These are phyloP conservation scores for Nesidiocoris tenuis DNA, from an alignment of 2,888 invertebrate genomes.

Conservation along the genomic window DNA sequence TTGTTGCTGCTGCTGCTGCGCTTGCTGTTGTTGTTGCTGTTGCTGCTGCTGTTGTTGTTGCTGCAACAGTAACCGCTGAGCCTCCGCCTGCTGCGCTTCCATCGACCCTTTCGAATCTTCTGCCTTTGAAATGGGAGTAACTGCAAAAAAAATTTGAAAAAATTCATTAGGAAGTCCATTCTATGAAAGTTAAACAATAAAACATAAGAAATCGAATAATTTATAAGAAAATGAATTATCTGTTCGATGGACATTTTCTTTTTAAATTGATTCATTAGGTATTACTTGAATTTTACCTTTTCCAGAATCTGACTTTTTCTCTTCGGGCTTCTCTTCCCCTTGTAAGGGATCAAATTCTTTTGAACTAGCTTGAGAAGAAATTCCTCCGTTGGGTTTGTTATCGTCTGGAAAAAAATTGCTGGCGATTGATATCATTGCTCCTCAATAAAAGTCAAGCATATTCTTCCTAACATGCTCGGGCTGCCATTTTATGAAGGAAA, in stretches of 20 bases:
- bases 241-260: too few relatives aligned
- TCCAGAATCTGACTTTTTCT: slow-evolving; percentile 46
- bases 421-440: not conserved
- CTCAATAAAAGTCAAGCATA: not conserved
- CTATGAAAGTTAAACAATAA: too few relatives aligned
- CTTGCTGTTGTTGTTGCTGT: slow-evolving; percentile 43
- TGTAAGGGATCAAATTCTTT: slow-evolving; percentile 64
- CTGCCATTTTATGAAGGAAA: too few relatives aligned
- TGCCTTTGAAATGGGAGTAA: slow-evolving; percentile 43
- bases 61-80: slow-evolving; percentile 44
- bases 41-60: slow-evolving; percentile 25
- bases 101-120: slow-evolving; percentile 44
- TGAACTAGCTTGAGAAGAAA: slow-evolving; percentile 53
- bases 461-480: not conserved
- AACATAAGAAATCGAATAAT: too few relatives aligned
- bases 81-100: slow-evolving; percentile 46
- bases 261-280: not conserved
- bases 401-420: slow-evolving; percentile 46
- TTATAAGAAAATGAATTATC: not conserved
- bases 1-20: slow-evolving; percentile 45
- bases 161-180: not conserved
- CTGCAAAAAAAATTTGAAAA: slow-evolving; percentile 24
- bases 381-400: slow-evolving; percentile 47
- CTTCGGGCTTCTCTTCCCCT: slow-evolving; percentile 53
- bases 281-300: slow-evolving; percentile 36